phyloP scores from a whole-genome alignment of 2,888 invertebrate species.

The Nomada goodeniana region DNA sequence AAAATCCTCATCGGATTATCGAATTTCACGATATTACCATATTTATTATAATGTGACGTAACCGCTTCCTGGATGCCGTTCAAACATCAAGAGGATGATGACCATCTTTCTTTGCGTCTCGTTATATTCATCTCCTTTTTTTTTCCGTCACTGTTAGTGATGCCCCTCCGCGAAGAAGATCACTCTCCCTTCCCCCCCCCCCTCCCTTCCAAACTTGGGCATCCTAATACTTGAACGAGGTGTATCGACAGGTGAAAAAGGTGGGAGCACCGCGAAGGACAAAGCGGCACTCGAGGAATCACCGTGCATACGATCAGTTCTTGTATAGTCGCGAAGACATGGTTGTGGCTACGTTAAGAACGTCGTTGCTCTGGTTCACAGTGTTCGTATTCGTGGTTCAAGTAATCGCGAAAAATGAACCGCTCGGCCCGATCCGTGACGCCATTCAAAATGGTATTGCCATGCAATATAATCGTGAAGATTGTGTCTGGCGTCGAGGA shows the following conservation, averaged over 20 bases:
- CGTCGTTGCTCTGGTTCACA: not conserved
- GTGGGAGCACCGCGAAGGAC: slow-evolving; percentile 54
- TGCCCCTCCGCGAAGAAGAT: not conserved
- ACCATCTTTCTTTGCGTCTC: too few species aligned
- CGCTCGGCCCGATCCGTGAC: slow-evolving; percentile 80
- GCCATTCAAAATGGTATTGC: slow-evolving; percentile 84
- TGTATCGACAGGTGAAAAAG: slow-evolving; percentile 37
- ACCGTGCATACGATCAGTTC: slow-evolving; percentile 52
- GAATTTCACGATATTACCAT: too few species aligned
- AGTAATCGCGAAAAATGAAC: not conserved
- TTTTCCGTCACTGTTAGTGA: not conserved
- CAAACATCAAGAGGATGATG: too few species aligned
- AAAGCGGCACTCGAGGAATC: slow-evolving; percentile 46
- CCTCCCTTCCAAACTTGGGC: not conserved
- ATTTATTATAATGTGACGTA: too few species aligned
- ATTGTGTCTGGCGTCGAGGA: slow-evolving; percentile 89
- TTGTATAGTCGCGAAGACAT: slow-evolving; percentile 30
- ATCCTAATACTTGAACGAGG: slow-evolving; percentile 37
- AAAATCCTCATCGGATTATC: too few species aligned
- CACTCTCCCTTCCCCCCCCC: not conserved
- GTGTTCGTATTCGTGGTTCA: not conserved
- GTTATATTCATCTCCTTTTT: not conserved
- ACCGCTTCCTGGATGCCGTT: too few species aligned
- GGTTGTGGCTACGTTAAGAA: slow-evolving; percentile 2
- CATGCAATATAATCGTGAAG: slow-evolving; percentile 87